Evolutionary conservation across 1,140 invertebrate genomes (phyloP), one percentile per base, ranked within the genome.

Genomic region (Coelopa frigida): DNA sequence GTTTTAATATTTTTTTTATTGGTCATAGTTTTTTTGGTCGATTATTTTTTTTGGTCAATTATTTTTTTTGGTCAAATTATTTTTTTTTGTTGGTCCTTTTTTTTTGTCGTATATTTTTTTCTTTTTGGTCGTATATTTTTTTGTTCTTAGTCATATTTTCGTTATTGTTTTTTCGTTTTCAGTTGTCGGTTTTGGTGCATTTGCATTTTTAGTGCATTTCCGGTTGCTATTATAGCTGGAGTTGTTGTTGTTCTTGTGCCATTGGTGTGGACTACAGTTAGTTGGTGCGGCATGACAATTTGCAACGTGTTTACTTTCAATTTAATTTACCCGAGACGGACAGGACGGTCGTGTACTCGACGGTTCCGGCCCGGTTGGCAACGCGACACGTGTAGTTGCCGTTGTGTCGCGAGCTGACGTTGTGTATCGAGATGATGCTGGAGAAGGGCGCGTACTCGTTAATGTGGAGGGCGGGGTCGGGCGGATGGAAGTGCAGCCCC

Each of bases 351-450:
- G 78, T 80, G 57, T 77, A 73, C 50, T 77, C 73, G 52, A 74
- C 74, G 50, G 62, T 56, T 59, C 77, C 77, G 52, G 79, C 75
- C 51, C 70, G 63, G 61, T 84, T 84, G 48, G 70, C 71, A 36
- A 80, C 78, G 49, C 73, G 73, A 63, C 82, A 84, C 29, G 78
- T 78, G 68, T 83, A 83, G 62, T 80, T 79, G 51, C 81, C 81
- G 57, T 73, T 77, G 64, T 83, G 79, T 49, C 61, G 71, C 43
- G 75, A 76, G 37, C 72, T 75, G 42, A 80, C 76, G 56, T 72
- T 78, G 68, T 78, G 74, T 63, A 82, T 80, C 38, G 76, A 76
- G 50, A 82, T 72, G 58, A 81, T 76, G 45, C 62, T 44, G 70
- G 71, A 52, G 70, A 73, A 58, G 70, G 74, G 48, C 70, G 71